Percentiles rank a stretch among this genome's conserved stretches.
These are phyloP conservation scores for Platysteira castanea DNA, from an alignment of 2,113 vertebrate genomes.

Conservation along the genomic window DNA sequence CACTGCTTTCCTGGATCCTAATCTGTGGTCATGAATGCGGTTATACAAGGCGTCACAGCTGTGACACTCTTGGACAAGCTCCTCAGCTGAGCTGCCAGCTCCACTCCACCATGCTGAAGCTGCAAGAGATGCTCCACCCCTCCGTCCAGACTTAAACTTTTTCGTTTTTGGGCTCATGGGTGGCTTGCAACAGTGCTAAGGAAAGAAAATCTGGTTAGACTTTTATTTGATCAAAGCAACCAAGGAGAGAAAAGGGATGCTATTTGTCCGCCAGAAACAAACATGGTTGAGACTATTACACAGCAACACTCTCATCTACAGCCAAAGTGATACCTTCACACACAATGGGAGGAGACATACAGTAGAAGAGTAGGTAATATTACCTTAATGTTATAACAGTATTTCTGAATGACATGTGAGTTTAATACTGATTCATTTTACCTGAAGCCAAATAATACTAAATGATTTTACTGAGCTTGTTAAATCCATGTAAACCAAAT, in stretches of 20 bases:
- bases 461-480: background rate
- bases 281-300: background rate
- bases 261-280: background rate
- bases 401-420: background rate
- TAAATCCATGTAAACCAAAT: background rate
- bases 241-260: background rate
- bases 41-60: background rate
- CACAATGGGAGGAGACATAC: background rate
- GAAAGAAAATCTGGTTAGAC: background rate
- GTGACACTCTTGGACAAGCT: accelerated
- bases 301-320: background rate
- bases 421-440: background rate
- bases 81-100: background rate
- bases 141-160: accelerated
- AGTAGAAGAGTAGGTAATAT: background rate
- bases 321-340: background rate
- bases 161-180: accelerated
- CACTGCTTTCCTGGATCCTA: background rate
- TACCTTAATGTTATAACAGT: background rate
- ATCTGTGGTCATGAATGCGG: background rate
- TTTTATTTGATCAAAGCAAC: background rate
- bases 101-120: background rate
- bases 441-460: background rate
- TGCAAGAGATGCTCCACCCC: background rate
- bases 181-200: background rate